phyloP scores from a whole-genome alignment of 2,888 invertebrate genomes.

The Standfussiana lucernea region DNA sequence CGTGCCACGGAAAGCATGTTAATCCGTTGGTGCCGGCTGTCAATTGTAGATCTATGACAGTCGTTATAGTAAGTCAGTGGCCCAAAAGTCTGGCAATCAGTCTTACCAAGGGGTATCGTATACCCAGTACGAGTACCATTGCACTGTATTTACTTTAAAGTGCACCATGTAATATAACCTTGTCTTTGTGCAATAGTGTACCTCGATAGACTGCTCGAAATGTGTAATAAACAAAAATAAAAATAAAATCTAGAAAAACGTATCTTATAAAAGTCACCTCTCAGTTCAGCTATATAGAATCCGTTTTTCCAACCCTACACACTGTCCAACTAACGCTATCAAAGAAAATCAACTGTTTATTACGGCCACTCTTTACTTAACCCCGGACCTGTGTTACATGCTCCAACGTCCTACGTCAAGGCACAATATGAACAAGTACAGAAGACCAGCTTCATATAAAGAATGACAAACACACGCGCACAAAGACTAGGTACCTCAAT shows the following conservation, averaged over 20 bases:
- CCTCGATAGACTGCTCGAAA: too few relatives aligned
- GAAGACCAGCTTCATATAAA: background rate
- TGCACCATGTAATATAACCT: too few relatives aligned
- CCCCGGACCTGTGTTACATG: conserved; percentile 41
- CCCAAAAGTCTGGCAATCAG: too few relatives aligned
- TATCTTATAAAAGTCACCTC: background rate
- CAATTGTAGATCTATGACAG: too few relatives aligned
- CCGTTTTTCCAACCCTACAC: background rate
- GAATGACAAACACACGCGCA: background rate
- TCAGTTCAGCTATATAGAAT: background rate
- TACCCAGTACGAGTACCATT: too few relatives aligned
- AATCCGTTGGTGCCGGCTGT: too few relatives aligned
- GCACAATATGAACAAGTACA: background rate
- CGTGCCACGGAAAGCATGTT: too few relatives aligned
- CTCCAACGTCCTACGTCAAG: conserved; percentile 18
- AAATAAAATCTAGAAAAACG: background rate
- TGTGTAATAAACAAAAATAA: too few relatives aligned
- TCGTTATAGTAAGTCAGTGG: too few relatives aligned
- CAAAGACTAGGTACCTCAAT: background rate
- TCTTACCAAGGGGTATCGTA: too few relatives aligned
- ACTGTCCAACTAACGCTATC: conserved; percentile 15
- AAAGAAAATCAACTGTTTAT: conserved; percentile 52
- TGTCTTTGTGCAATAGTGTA: too few relatives aligned
- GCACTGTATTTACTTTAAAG: too few relatives aligned
- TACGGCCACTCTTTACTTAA: conserved; percentile 38